These are phyloP conservation scores for Petromus typicus DNA, from an alignment of 2,113 vertebrate species.

Conservation along the genomic window DNA sequence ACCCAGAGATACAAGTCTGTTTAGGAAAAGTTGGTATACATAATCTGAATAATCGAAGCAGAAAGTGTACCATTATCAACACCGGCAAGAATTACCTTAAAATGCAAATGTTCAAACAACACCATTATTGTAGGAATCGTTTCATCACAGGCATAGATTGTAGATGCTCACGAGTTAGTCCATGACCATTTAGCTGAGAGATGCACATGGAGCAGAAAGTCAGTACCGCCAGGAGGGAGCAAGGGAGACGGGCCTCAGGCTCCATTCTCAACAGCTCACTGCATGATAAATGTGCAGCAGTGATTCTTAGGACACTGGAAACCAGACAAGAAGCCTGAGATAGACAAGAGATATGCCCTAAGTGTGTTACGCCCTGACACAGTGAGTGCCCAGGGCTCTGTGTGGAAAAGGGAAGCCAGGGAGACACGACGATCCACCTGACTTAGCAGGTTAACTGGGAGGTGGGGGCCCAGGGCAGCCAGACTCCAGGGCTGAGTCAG, in stretches of 20 bases:
- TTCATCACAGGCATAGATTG: neutral
- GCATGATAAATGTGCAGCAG: rapidly evolving
- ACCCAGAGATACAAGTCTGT: slow-evolving; percentile 64
- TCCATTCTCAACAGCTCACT: neutral
- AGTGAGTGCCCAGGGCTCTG: neutral
- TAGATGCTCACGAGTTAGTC: neutral
- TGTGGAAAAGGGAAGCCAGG: neutral
- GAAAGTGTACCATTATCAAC: neutral
- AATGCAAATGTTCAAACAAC: neutral
- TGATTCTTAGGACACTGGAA: neutral
- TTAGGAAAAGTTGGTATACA: slow-evolving; percentile 70
- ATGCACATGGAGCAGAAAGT: neutral
- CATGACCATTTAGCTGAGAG: neutral
- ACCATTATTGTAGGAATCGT: neutral
- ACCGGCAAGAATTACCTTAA: slow-evolving; percentile 25
- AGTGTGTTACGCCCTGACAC: neutral
- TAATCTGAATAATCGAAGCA: slow-evolving; percentile 69
- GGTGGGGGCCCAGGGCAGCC: neutral
- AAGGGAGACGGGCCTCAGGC: neutral
- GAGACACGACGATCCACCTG: neutral
- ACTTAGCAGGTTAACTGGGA: neutral
- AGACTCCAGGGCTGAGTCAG: neutral
- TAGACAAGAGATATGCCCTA: neutral
- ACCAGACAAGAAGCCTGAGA: neutral
- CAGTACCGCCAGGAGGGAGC: neutral